Percentiles rank a stretch among this genome's conserved stretches.
phyloP scores from a whole-genome alignment of 2,888 invertebrate species.

The Netelia fuscicornis region DNA sequence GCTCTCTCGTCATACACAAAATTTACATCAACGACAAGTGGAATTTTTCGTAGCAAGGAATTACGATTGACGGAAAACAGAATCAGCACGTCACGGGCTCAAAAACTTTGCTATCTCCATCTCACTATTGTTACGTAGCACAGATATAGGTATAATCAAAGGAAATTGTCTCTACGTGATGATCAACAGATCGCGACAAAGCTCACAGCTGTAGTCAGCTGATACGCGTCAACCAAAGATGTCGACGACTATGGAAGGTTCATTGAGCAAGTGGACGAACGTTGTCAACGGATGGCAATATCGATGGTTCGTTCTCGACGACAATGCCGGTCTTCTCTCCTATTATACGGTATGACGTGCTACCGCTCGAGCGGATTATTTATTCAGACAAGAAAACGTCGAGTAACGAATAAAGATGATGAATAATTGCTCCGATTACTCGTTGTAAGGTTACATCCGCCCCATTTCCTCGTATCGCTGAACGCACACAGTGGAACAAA shows the following conservation, averaged over 20 bases:
- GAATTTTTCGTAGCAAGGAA: neutral
- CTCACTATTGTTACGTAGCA: neutral
- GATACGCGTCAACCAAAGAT: constrained; percentile 77
- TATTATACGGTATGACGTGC: constrained; percentile 95
- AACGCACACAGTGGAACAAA: neutral
- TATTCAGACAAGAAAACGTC: neutral
- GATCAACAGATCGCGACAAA: constrained; percentile 51
- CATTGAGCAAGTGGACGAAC: constrained; percentile 98
- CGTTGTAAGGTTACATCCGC: constrained; percentile 45
- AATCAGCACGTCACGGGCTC: neutral
- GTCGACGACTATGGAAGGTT: constrained; percentile 93
- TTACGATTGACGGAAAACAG: neutral
- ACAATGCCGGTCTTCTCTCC: constrained; percentile 97
- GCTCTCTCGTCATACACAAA: neutral
- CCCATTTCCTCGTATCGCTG: neutral
- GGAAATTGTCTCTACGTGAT: constrained; percentile 1
- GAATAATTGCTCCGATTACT: neutral
- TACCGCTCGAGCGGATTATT: neutral
- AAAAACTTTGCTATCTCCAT: neutral
- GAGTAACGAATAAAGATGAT: neutral
- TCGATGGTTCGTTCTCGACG: constrained; percentile 99
- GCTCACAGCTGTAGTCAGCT: constrained; percentile 51
- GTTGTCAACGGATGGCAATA: constrained; percentile 99
- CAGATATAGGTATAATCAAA: neutral
- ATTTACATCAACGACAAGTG: neutral